Conservation (phyloP, 2,888 invertebrate genomes). For the Drosophila birchii region DNA sequence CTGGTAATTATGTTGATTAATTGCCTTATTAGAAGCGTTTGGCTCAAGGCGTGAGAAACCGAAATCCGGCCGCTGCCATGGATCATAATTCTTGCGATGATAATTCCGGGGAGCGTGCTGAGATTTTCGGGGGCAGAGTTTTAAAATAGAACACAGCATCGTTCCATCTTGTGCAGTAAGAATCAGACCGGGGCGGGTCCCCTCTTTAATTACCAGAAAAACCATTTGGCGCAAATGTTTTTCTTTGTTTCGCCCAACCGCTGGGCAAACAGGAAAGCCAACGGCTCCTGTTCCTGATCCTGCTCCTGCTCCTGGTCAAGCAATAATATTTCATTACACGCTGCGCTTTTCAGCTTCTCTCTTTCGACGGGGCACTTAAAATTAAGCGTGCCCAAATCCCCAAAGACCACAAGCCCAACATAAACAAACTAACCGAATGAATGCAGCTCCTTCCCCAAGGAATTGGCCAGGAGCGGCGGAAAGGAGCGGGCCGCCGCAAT, state of each 20-base stretch:
- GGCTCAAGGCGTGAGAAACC: slow-evolving; percentile 59
- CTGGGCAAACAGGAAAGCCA: slow-evolving; percentile 50
- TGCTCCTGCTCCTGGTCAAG: slow-evolving; percentile 55
- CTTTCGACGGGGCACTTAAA: slow-evolving; percentile 81
- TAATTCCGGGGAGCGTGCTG: slow-evolving; percentile 52
- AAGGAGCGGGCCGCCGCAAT: slow-evolving; percentile 66
- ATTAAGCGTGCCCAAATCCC: slow-evolving; percentile 83
- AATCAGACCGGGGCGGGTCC: slow-evolving; percentile 13
- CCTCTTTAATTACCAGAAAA: slow-evolving; percentile 72
- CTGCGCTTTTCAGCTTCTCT: slow-evolving; percentile 50
- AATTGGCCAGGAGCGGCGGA: slow-evolving; percentile 46
- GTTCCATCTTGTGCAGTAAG: background rate
- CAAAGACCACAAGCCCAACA: slow-evolving; percentile 78
- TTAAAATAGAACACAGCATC: slow-evolving; percentile 57
- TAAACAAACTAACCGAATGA: slow-evolving; percentile 80
- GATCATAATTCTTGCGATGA: slow-evolving; percentile 55
- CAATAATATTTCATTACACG: slow-evolving; percentile 73
- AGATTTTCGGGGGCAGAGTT: slow-evolving; percentile 40
- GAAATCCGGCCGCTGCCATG: slow-evolving; percentile 49
- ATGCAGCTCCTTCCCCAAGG: slow-evolving; percentile 67
- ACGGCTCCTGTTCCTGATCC: slow-evolving; percentile 22
- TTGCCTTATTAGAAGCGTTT: slow-evolving; percentile 74
- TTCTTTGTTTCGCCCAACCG: slow-evolving; percentile 59
- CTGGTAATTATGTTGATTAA: slow-evolving; percentile 81
- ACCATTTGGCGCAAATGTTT: slow-evolving; percentile 72